Conservation (phyloP, 2,113 vertebrate species). For the Corvus moneduloides region DNA sequence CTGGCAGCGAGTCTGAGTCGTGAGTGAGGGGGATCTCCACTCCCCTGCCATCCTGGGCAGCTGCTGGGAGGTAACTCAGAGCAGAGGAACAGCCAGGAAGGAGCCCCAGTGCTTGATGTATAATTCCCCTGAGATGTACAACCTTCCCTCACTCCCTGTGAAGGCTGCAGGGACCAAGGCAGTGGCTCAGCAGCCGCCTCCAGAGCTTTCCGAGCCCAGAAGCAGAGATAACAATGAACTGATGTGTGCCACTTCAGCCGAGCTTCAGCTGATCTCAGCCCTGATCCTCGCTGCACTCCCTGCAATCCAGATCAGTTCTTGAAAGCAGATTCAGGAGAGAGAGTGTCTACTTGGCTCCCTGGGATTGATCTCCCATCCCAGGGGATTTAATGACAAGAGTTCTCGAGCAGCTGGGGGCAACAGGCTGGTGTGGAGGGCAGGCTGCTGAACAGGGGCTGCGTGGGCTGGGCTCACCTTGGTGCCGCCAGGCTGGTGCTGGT, state of each 20-base stretch:
- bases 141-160: neutral
- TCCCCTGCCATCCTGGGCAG: neutral
- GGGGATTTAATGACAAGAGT: neutral
- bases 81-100: neutral
- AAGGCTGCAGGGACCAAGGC: neutral
- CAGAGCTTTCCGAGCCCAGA: neutral
- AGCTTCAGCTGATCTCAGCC: neutral
- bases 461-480: constrained; percentile 82
- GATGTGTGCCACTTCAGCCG: neutral
- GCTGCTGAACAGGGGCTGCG: rapidly evolving
- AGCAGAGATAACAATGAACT: neutral
- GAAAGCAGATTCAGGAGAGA: neutral
- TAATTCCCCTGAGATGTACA: neutral
- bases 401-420: neutral
- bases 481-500: constrained; percentile 89
- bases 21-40: neutral
- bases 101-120: neutral
- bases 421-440: neutral
- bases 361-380: neutral
- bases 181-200: neutral
- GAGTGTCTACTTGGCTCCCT: neutral
- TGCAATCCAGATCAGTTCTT: neutral
- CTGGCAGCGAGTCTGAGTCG: neutral
- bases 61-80: neutral
- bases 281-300: neutral